These are phyloP conservation scores for Brachyopa scutellaris DNA, from an alignment of 2,888 invertebrate genomes.

Conservation along the genomic window DNA sequence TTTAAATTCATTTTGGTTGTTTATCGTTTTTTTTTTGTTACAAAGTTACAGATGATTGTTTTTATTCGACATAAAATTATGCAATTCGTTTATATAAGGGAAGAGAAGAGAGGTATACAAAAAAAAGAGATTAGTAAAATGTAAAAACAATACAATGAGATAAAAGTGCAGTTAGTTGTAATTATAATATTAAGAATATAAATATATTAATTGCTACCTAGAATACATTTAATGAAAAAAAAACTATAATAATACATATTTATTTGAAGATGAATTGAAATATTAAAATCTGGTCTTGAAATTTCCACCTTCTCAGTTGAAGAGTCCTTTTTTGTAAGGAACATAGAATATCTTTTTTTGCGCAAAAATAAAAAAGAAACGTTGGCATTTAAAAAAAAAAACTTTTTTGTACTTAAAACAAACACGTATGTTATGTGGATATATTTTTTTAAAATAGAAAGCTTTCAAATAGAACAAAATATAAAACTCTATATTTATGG, in stretches of 20 bases:
- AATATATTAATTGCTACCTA: conserved; percentile 17
- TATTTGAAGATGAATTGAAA: conserved; percentile 23
- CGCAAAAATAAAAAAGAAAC: conserved; percentile 61
- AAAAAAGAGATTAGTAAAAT: conserved; percentile 54
- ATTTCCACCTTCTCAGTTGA: conserved; percentile 18
- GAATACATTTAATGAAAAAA: conserved; percentile 21
- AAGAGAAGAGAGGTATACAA: conserved; percentile 53
- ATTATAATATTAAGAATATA: conserved; percentile 4
- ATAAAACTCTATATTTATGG: neutral
- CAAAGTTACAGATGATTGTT: conserved; percentile 48
- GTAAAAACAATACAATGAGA: conserved; percentile 20
- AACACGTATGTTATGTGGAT: conserved; percentile 41
- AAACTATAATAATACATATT: neutral
- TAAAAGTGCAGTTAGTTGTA: conserved; percentile 28
- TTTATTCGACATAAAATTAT: conserved; percentile 22
- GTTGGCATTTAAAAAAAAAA: conserved; percentile 37
- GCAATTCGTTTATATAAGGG: conserved; percentile 34
- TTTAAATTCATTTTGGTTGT: conserved; percentile 45
- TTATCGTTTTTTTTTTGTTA: conserved; percentile 23
- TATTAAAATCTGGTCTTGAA: conserved; percentile 14
- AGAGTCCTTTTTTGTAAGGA: conserved; percentile 1
- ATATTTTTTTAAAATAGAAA: conserved; percentile 29
- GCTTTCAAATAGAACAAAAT: conserved; percentile 12
- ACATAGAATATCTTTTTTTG: conserved; percentile 7
- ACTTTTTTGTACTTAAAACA: conserved; percentile 27